phyloP scores from a whole-genome alignment of 2,113 vertebrate genomes.

The Casuarius casuarius region DNA sequence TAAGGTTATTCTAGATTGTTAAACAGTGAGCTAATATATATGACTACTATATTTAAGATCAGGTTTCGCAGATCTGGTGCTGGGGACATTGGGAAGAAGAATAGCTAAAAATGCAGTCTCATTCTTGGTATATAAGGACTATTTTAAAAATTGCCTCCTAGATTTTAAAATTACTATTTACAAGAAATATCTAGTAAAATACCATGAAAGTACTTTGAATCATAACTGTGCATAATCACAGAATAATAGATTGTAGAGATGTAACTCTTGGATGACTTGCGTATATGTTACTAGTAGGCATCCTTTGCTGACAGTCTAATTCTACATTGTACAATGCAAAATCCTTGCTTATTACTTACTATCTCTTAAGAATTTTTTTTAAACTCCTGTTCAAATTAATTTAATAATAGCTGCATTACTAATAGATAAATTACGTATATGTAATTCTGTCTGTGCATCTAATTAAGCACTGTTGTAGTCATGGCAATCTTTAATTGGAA shows the following conservation, averaged over 20 bases:
- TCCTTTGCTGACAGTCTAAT: slow-evolving; percentile 34
- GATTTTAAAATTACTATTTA: slow-evolving; percentile 38
- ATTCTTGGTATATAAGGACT: not conserved
- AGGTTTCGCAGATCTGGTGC: slow-evolving; percentile 18
- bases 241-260: slow-evolving; percentile 4
- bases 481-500: not conserved
- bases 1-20: slow-evolving; percentile 78
- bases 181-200: slow-evolving; percentile 34
- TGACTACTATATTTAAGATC: slow-evolving; percentile 51
- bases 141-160: not conserved
- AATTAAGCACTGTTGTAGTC: not conserved
- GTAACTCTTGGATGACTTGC: not conserved
- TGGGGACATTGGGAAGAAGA: not conserved
- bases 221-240: not conserved
- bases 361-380: not conserved
- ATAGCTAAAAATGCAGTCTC: not conserved
- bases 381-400: not conserved
- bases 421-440: not conserved
- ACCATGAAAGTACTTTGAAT: slow-evolving; percentile 25
- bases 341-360: not conserved
- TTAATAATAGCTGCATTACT: not conserved
- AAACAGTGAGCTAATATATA: slow-evolving; percentile 52
- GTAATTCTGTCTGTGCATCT: not conserved
- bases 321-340: not conserved
- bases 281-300: not conserved